Conservation (phyloP, 2,113 vertebrate genomes). For the Calidris pugnax region DNA sequence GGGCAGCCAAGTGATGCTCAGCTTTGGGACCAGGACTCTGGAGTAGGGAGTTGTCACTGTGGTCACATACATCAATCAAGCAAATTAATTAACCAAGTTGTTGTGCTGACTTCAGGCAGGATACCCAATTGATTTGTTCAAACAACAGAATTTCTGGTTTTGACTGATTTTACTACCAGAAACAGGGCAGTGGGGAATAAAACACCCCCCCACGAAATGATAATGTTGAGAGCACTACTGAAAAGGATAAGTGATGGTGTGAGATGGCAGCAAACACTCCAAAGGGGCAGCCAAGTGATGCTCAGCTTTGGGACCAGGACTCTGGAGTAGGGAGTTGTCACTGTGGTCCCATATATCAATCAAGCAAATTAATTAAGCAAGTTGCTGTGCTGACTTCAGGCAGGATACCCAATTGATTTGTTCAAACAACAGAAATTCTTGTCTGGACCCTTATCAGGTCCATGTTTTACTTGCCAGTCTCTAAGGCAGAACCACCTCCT, state of each 20-base stretch:
- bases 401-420: neutral
- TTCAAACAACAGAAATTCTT: neutral
- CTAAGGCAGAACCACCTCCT: neutral
- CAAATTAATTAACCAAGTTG: neutral
- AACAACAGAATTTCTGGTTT: neutral
- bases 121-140: neutral
- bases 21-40: neutral
- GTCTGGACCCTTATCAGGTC: neutral
- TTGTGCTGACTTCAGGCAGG: neutral
- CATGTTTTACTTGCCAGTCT: neutral
- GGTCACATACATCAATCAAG: neutral
- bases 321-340: neutral
- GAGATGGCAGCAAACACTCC: neutral
- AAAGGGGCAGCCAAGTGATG: neutral
- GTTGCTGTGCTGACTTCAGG: neutral
- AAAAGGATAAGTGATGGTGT: neutral
- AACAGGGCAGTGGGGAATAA: neutral
- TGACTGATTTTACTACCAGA: neutral
- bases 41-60: neutral
- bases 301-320: neutral
- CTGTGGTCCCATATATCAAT: neutral
- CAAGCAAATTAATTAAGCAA: neutral
- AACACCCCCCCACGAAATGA: neutral
- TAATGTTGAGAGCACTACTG: accelerated
- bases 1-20: neutral